These are phyloP conservation scores for Metalampra italica DNA, from an alignment of 2,888 invertebrate genomes.

Conservation along the genomic window DNA sequence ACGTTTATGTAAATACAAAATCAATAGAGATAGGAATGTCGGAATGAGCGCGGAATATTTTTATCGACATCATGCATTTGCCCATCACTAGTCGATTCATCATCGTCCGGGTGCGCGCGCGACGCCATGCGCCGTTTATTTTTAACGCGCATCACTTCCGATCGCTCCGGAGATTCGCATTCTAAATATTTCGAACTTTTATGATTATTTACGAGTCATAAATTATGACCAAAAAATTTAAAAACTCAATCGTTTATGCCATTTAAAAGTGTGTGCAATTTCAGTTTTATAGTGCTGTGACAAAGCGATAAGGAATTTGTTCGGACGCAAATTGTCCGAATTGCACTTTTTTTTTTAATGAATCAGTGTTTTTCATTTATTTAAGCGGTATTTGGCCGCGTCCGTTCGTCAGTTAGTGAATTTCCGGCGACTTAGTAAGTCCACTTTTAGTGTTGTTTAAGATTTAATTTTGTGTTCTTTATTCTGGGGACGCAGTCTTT, in stretches of 20 bases:
- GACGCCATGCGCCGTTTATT: slow-evolving; percentile 18
- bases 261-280: too few relatives aligned
- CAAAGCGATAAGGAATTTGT: neutral
- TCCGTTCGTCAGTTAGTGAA: too few relatives aligned
- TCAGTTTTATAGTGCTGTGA: neutral
- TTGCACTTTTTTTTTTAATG: neutral
- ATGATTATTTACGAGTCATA: neutral
- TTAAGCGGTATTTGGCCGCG: too few relatives aligned
- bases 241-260: too few relatives aligned
- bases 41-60: neutral
- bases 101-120: slow-evolving; percentile 11
- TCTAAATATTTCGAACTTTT: neutral
- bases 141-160: slow-evolving; percentile 18
- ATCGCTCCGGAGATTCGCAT: slow-evolving; percentile 10
- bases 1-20: too few relatives aligned
- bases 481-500: too few relatives aligned
- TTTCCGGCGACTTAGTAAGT: too few relatives aligned
- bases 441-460: too few relatives aligned
- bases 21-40: too few relatives aligned
- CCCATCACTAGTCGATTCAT: slow-evolving; percentile 1
- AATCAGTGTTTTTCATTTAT: neutral
- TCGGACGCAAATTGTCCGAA: neutral
- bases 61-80: neutral
- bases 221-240: neutral
- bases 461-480: too few relatives aligned